Evolutionary conservation across 2,888 invertebrate genomes (phyloP).

Genomic region (Congeria kusceri): DNA sequence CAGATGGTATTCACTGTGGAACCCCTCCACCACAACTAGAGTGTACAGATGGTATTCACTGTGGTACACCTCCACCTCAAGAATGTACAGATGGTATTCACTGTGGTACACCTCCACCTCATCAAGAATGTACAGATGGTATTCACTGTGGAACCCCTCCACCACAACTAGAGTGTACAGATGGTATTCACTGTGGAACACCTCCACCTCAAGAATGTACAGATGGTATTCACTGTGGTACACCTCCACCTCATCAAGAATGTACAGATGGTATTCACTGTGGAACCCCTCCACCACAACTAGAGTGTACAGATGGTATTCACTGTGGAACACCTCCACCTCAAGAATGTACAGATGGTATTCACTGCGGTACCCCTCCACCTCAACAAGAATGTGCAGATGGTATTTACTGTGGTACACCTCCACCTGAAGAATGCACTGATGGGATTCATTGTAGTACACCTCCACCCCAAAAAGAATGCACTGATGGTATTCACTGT

Average conservation of each 20-base stretch:
- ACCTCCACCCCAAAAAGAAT: conserved; percentile 56
- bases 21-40: conserved; percentile 36
- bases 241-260: conserved; percentile 42
- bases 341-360: conserved; percentile 56
- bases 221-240: conserved; percentile 53
- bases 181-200: conserved; percentile 70
- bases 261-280: conserved; percentile 55
- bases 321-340: conserved; percentile 62
- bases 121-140: conserved; percentile 57
- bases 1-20: conserved; percentile 34
- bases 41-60: conserved; percentile 65
- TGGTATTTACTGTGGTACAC: conserved; percentile 67
- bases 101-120: conserved; percentile 66
- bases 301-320: conserved; percentile 51
- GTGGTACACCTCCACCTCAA: conserved; percentile 53
- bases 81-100: conserved; percentile 62
- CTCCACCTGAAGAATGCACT: conserved; percentile 52
- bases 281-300: conserved; percentile 48
- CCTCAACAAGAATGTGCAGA: conserved; percentile 53
- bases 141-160: conserved; percentile 65
- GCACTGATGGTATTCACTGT: conserved; percentile 51
- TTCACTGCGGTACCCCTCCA: conserved; percentile 62
- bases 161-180: conserved; percentile 51
- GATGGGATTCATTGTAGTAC: conserved; percentile 66
- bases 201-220: conserved; percentile 45